Percentiles rank a stretch among this genome's conserved stretches.
These are phyloP conservation scores for Acleris holmiana DNA, from an alignment of 2,888 invertebrate genomes.

Conservation along the genomic window DNA sequence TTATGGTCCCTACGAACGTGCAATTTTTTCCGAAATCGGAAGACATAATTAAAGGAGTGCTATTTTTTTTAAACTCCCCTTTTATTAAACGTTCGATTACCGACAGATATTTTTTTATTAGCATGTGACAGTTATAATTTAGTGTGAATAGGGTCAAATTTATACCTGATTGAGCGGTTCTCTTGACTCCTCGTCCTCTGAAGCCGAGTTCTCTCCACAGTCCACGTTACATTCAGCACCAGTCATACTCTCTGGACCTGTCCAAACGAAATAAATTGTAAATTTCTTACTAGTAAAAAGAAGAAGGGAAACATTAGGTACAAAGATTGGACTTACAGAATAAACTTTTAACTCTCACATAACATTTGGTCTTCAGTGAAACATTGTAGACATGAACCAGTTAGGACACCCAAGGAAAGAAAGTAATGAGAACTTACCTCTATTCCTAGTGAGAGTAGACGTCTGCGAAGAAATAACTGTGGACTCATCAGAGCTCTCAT, in stretches of 20 bases:
- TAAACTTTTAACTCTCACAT: too few species aligned
- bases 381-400: neutral
- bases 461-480: conserved; percentile 98
- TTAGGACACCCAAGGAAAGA: neutral
- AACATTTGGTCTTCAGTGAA: too few species aligned
- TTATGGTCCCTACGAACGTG: too few species aligned
- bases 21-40: too few species aligned
- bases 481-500: conserved; percentile 98
- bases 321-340: too few species aligned
- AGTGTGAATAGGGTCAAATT: neutral
- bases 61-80: too few species aligned
- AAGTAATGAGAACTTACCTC: conserved; percentile 74
- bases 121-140: too few species aligned
- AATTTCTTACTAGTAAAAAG: neutral
- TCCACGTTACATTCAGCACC: conserved; percentile 79
- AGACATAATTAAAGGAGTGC: too few species aligned
- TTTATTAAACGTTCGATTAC: too few species aligned
- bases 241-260: conserved; percentile 85
- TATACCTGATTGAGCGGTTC: conserved; percentile 79
- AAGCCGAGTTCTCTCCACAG: conserved; percentile 84
- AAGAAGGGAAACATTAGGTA: too few species aligned
- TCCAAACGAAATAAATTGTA: neutral
- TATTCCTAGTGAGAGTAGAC: conserved; percentile 96
- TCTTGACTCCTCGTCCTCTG: conserved; percentile 85
- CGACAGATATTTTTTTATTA: too few species aligned